Evolutionary conservation across 2,888 invertebrate genomes (phyloP), one percentile per base, ranked within the genome.

Genomic region (Crossocerus cetratus): DNA sequence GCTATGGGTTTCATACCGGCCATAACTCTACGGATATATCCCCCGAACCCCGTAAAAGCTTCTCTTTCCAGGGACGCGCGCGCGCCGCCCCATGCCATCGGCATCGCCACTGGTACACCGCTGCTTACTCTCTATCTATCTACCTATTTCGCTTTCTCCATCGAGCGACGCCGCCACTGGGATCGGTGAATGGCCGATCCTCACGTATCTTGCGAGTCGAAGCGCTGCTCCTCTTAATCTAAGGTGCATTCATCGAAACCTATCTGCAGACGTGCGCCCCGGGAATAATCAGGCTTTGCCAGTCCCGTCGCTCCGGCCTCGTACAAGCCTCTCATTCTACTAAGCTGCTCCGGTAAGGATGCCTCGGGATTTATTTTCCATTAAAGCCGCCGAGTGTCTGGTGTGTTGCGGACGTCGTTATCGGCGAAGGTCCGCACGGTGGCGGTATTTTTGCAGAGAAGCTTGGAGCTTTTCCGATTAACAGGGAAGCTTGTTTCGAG

Each of bases 1-100:
- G 88, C 89, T 86, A 88, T 89, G 88, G 87, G 88, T 89, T 89
- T 89, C 87, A 89, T 89, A 89, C 86, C 86, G 84, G 87, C 86
- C 87, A 89, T 89, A 89, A 89, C 86, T 89, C 86, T 76, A 81
- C 84, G 82, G 82, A 85, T 83, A 84, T 84, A 85, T 84, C 83
- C 78, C 76, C 64, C 67, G 55, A 62, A 68, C 63, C 59, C 70
- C 68, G 70, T 70, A 74, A 76, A 71, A 20, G 44, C 49, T 0
- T 43, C 21, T 23, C 60, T 14, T 21, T 16, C 8, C 8, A 5
- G 32, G n/a, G 5, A 8, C 18, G 5, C 45, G 16, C 55, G 23
- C 42, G 66, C 59, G 44, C 55, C 61, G 32, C 32, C 44, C 55
- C 8, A 54, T 57, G 21, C 59, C 8, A 45, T 64, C 56, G 16